Evolutionary conservation across 2,888 invertebrate species (phyloP), one percentile per base, ranked within the genome.

Genomic region (Ectemnius lituratus): DNA sequence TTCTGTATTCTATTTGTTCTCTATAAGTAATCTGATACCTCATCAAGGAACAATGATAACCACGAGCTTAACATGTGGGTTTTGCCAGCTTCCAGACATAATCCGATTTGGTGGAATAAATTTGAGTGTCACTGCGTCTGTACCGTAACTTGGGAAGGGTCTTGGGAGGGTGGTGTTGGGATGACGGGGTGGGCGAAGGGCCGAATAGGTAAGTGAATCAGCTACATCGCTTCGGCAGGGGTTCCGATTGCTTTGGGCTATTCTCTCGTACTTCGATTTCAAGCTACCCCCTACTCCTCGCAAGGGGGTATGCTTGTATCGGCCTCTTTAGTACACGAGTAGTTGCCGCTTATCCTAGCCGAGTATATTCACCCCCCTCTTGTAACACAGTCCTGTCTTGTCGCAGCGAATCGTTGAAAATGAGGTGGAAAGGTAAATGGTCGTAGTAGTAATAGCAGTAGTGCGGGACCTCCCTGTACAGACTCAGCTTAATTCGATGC

Each of bases 151-250:
- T 77, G 77, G 69, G 66, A 65, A 74, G 71, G 84, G 78, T 79
- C 2, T 81, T 62, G 63, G 59, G 57, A 62, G 76, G 71, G 62
- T 66, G 23, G 59, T 16, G 20, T 59, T 58, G 67, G 46, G 61
- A 62, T 56, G 68, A 11, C 66, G 64, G 37, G 59, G 16, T 62
- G 67, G 71, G 67, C 72, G 74, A 71, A 73, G 74, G 82, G 80
- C 70, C 75, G 84, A 84, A 78, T 81, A 84, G 84, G 84, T 86
- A 86, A 88, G 88, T 86, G 88, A 88, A 88, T 88, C 87, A 82
- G 83, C 84, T 81, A 85, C 84, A 84, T 79, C 82, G 84, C 79
- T 84, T 85, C 75, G 81, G 79, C 84, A 81, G 85, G 84, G 88
- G 86, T 86, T 85, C 82, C 81, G 84, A 88, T 86, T 84, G 87